Base-by-base conservation (phyloP, 2,113 vertebrate species). In the Thalassarche chlororhynchos region DNA sequence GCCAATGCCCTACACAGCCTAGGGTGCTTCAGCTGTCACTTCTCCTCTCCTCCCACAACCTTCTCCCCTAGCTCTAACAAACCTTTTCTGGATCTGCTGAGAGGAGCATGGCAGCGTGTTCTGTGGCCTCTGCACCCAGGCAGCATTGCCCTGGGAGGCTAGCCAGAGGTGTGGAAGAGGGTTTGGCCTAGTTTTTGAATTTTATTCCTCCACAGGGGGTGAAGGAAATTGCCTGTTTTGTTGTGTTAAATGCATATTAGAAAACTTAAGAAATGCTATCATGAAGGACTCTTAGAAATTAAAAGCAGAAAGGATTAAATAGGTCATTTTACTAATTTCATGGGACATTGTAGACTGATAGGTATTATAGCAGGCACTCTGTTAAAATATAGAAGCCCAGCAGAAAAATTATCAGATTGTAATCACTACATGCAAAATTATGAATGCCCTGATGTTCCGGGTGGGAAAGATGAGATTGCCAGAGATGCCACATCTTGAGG, bases 401-500 rank as follows among this genome's bases (percentile, higher is more conserved):
- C 34, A 81, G 75, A 54, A 66, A 66, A 25, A 11, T 66, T 34
- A 55, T 46, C 15, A 18, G n/a, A 38, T 61, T 24, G n/a, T 17
- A 76, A 61, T 36, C 2, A 38, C 13, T 21, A 10, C 0, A 1
- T 25, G 17, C 15, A 49, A 69, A 65, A 60, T 87, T 55, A 29
- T 8, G 21, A 76, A 46, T n/a, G 17, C 26, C 8, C 17, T 58
- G 69, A 62, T 57, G 4, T 68, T 76, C 34, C 52, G 8, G 10
- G 14, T 51, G 19, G 44, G 40, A 83, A 94, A 68, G n/a, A 47
- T 38, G 71, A 68, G 20, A 17, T 51, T 54, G 29, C 44, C 24
- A 42, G 42, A 46, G 12, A 18, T 1, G 0, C 46, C 0, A 0
- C 31, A 17, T 61, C 11, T 36, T 34, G 6, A 29, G 34, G 54